Percentiles rank a stretch among this genome's conserved stretches.
These are phyloP conservation scores for Stictonetta naevosa DNA, from an alignment of 2,113 vertebrate genomes.

Conservation along the genomic window DNA sequence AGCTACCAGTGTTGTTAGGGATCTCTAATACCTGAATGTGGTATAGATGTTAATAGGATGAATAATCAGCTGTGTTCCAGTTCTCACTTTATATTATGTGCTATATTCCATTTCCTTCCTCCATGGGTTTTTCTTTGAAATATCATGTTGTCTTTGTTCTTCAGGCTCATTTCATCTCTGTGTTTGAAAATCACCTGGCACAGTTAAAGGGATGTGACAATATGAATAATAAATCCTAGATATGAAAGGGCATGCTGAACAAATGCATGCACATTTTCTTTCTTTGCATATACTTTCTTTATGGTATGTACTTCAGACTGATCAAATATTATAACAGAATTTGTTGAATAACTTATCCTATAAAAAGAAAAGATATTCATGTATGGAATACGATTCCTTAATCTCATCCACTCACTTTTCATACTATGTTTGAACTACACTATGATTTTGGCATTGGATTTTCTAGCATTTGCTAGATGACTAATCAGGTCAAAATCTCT, in stretches of 20 bases:
- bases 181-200: neutral
- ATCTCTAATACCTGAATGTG: neutral
- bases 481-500: neutral
- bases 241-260: neutral
- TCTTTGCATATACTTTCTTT: neutral
- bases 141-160: neutral
- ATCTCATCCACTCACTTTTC: neutral
- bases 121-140: neutral
- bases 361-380: neutral
- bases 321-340: conserved; percentile 10
- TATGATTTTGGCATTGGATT: neutral
- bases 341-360: neutral
- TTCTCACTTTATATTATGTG: neutral
- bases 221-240: neutral
- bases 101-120: neutral
- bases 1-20: neutral
- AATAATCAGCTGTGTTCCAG: neutral
- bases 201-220: neutral
- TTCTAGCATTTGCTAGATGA: neutral
- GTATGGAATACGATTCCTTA: neutral
- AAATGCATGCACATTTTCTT: neutral
- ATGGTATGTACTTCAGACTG: neutral
- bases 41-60: neutral
- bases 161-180: neutral
- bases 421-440: neutral